Conservation (phyloP, 2,888 invertebrate genomes). For the Hemistola chrysoprasaria region DNA sequence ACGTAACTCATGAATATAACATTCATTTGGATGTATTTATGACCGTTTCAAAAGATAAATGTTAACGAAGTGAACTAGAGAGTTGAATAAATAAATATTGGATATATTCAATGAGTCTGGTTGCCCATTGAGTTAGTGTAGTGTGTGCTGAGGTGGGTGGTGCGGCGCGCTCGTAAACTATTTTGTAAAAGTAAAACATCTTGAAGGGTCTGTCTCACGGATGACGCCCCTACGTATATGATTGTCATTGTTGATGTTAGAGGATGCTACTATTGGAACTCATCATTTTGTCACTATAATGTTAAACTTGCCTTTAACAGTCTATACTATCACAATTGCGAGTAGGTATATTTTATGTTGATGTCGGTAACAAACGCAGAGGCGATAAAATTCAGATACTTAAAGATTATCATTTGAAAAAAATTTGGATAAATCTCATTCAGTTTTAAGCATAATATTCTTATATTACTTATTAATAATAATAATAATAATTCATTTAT, state of each 20-base stretch:
- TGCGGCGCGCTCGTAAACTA: slow-evolving; percentile 33
- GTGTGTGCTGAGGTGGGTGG: slow-evolving; percentile 46
- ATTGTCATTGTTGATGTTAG: slow-evolving; percentile 50
- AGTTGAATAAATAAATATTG: slow-evolving; percentile 22
- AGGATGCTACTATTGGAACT: slow-evolving; percentile 22
- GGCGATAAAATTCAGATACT: no score
- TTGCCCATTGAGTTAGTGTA: slow-evolving; percentile 15
- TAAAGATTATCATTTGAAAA: no score
- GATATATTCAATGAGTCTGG: slow-evolving; percentile 26
- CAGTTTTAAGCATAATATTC: no score
- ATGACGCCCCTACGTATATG: slow-evolving; percentile 46
- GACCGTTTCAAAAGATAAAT: slow-evolving; percentile 19
- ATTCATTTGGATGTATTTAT: slow-evolving; percentile 17
- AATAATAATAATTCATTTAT: no score
- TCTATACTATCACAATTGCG: no score
- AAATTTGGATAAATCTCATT: no score
- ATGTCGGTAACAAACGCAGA: no score
- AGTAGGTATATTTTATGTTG: no score
- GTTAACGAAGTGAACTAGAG: slow-evolving; percentile 10
- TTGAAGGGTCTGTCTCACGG: slow-evolving; percentile 36
- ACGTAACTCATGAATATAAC: slow-evolving; percentile 17
- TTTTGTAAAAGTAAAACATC: slow-evolving; percentile 51
- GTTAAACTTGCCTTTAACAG: no score
- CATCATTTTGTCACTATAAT: no score
- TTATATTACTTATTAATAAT: no score